These are phyloP conservation scores for Corydoras maculifer DNA, from an alignment of 2,113 vertebrate genomes.

Conservation along the genomic window DNA sequence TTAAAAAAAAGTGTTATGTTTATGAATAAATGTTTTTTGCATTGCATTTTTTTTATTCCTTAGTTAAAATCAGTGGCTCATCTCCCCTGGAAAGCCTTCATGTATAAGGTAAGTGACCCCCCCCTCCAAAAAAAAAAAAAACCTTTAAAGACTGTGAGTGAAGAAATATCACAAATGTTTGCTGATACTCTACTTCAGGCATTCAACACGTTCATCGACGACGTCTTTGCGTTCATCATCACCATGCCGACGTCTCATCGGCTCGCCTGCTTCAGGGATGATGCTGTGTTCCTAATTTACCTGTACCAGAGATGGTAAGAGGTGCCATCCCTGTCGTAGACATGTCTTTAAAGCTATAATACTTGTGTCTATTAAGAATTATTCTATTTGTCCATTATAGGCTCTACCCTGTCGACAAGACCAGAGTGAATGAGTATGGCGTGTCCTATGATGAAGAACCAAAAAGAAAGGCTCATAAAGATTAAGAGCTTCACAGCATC, in stretches of 20 bases:
- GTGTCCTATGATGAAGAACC: constrained; percentile 85
- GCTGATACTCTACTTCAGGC: constrained; percentile 64
- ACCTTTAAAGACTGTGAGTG: too few species aligned
- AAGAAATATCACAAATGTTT: not conserved
- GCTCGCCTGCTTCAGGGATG: constrained; percentile 95
- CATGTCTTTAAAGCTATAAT: not conserved
- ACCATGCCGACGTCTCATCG: constrained; percentile 98
- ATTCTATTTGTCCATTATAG: constrained; percentile 53
- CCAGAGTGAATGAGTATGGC: constrained; percentile 91
- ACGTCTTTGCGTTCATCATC: constrained; percentile 97
- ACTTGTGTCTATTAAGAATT: not conserved
- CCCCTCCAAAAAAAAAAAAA: too few species aligned
- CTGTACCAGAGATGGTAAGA: constrained; percentile 96
- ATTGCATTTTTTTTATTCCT: constrained; percentile 32
- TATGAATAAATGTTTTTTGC: not conserved
- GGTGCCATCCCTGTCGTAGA: not conserved
- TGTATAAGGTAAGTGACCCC: constrained; percentile 81
- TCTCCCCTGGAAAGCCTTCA: constrained; percentile 97
- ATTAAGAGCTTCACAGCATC: constrained; percentile 53
- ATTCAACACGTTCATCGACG: constrained; percentile 98
- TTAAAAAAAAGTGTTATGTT: too few species aligned
- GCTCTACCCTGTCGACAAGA: constrained; percentile 98
- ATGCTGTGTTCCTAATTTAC: constrained; percentile 93
- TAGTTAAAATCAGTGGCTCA: constrained; percentile 98
- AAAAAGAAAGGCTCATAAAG: constrained; percentile 70